phyloP scores from a whole-genome alignment of 2,113 vertebrate genomes.

The Corapipo altera region DNA sequence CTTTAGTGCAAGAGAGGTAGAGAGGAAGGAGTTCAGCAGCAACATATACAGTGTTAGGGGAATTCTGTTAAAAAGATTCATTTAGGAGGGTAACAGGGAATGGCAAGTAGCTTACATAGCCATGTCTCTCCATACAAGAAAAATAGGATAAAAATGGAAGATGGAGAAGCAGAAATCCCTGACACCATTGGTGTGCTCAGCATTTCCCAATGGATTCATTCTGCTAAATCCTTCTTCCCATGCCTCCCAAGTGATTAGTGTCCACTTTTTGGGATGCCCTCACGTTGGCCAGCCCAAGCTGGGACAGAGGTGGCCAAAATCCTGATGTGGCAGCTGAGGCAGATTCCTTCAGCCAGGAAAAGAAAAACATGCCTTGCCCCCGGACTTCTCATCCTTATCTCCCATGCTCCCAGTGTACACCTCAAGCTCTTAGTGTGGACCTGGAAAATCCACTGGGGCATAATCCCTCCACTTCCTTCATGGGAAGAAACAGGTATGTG shows the following conservation, averaged over 20 bases:
- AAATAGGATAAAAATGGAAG: not conserved
- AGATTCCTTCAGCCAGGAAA: not conserved
- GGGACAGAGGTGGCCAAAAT: not conserved
- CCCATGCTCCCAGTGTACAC: not conserved
- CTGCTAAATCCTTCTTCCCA: not conserved
- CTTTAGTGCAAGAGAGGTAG: not conserved
- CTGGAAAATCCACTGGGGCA: not conserved
- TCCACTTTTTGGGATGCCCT: rapidly evolving
- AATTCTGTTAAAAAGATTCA: not conserved
- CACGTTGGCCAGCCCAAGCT: not conserved
- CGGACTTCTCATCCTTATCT: not conserved
- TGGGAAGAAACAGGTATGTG: not conserved
- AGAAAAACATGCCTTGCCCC: not conserved
- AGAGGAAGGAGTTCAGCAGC: not conserved
- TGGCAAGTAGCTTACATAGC: not conserved
- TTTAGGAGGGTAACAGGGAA: not conserved
- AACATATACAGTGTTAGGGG: not conserved
- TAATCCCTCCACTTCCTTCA: not conserved
- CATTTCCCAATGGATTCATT: not conserved
- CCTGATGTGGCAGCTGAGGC: not conserved
- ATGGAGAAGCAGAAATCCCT: not conserved
- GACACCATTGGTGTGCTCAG: not conserved
- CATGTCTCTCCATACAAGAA: not conserved
- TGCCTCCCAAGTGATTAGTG: not conserved
- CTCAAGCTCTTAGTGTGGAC: not conserved